A percentile compares a stretch with the other conserved stretches of the same genome.
Conservation (phyloP, 2,797 vertebrate species). For the Corythornis leucogaster region DNA sequence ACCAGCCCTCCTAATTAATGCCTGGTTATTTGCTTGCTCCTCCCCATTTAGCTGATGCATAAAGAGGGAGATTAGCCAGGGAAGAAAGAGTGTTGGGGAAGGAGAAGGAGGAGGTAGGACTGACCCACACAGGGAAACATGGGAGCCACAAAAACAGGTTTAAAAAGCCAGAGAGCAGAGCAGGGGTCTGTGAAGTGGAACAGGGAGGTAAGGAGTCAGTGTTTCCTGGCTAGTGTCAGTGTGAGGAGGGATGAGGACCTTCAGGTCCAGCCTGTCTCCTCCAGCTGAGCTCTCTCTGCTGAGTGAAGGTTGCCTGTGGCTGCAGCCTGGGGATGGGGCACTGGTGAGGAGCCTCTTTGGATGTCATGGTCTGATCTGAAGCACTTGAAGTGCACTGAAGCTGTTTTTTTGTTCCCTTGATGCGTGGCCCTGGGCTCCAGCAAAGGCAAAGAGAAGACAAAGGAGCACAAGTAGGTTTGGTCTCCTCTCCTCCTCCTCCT, state of each 20-base stretch:
- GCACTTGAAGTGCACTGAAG: not conserved
- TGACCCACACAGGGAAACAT: not conserved
- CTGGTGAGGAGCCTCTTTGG: not conserved
- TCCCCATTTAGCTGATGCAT: not conserved
- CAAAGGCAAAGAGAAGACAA: constrained; percentile 79
- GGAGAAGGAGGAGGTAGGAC: not conserved
- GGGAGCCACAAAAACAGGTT: not conserved
- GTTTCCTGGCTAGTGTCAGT: fast-evolving
- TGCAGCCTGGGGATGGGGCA: not conserved
- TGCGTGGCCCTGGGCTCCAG: constrained; percentile 2
- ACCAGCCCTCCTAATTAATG: not conserved
- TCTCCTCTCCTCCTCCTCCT: not conserved
- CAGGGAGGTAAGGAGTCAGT: fast-evolving
- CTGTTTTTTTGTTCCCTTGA: not conserved
- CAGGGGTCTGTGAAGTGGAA: not conserved
- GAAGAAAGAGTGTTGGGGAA: no score
- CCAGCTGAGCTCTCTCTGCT: not conserved
- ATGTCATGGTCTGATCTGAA: not conserved
- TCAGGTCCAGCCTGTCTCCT: not conserved
- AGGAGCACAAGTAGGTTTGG: constrained; percentile 79
- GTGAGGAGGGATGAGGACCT: not conserved
- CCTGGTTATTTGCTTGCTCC: not conserved
- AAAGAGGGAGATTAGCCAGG: not conserved
- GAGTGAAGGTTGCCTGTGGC: no score
- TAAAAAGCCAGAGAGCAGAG: not conserved